Conservation (phyloP, 92 coral and sea anemone genomes). For the Parazoanthus darwini region DNA sequence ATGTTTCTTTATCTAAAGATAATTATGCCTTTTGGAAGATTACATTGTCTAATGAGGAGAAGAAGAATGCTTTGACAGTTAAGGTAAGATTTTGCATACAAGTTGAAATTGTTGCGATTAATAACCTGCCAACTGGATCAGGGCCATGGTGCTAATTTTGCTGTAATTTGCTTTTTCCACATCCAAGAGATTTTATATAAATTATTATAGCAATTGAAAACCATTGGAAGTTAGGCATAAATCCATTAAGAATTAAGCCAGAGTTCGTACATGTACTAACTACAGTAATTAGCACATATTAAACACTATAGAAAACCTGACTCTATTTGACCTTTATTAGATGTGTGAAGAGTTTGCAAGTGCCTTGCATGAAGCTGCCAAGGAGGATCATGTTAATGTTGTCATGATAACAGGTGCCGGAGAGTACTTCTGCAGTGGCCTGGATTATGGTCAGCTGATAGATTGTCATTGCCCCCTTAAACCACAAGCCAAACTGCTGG, state of each 20-base stretch:
- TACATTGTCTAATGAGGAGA: constrained; percentile 2
- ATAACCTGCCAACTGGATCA: too few relatives aligned
- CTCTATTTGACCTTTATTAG: constrained; percentile 40
- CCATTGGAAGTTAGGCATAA: too few relatives aligned
- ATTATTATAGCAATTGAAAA: too few relatives aligned
- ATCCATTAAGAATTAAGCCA: too few relatives aligned
- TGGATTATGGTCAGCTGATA: constrained; percentile 72
- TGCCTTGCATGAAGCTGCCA: constrained; percentile 86
- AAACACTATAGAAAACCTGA: too few relatives aligned
- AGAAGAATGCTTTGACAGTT: constrained; percentile 35
- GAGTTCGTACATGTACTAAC: too few relatives aligned
- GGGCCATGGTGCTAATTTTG: too few relatives aligned
- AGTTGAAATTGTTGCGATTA: background rate
- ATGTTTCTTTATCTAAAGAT: constrained; percentile 34
- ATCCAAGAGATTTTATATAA: too few relatives aligned
- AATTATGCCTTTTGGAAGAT: constrained; percentile 45
- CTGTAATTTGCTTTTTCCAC: too few relatives aligned
- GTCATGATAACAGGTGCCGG: constrained; percentile 87
- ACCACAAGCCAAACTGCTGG: constrained; percentile 69
- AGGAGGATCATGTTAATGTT: constrained; percentile 73
- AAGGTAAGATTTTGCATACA: background rate
- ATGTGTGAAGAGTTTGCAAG: constrained; percentile 92
- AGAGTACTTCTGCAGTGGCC: constrained; percentile 79
- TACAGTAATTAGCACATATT: too few relatives aligned
- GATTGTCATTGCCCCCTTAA: constrained; percentile 46